Evolutionary conservation across 2,888 invertebrate species (phyloP), one percentile per base, ranked within the genome.

Genomic region (Lithophane socia): DNA sequence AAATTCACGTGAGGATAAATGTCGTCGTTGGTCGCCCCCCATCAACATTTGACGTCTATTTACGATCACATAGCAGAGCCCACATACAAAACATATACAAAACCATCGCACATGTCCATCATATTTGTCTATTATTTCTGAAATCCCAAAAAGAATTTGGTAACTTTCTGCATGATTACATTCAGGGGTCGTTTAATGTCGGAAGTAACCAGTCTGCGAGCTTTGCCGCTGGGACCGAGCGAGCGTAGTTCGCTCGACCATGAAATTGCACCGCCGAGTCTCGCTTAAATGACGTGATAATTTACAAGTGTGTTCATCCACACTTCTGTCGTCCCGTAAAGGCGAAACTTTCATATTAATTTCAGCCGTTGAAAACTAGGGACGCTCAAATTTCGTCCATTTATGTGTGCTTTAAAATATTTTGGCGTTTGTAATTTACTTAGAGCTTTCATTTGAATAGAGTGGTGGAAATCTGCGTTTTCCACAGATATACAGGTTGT

Each of bases 261-360:
- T 93, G 93, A 93, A 93, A 93, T 93, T 93, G 93, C 90, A 88
- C 90, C 90, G 87, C 89, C 89, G 90, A 89, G 90, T 88, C 89
- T 89, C 89, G 87, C 86, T 87, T 91, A 92, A 93, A 93, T 92
- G 93, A 91, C 92, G 92, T 91, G 93, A 93, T 93, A 93, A 93
- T 93, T 93, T 92, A 93, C 91, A 92, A 92, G 89, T 89, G 90
- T 89, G 89, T 89, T 91, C 91, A 88, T 91, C 89, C 88, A 90
- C 90, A 90, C 88, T 90, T 89, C 88, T 89, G 87, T 88, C 86
- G 79, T 86, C 71, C 83, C 67, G 80, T 85, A 86, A 84, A 89
- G 75, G 87, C 78, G 83, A 88, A 91, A 90, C 87, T 91, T 90
- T 87, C 86, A 86, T 89, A 91, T 89, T 90, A 87, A 90, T 90